Evolutionary conservation across 2,797 vertebrate genomes (phyloP).

Genomic region (Thaleichthys pacificus): DNA sequence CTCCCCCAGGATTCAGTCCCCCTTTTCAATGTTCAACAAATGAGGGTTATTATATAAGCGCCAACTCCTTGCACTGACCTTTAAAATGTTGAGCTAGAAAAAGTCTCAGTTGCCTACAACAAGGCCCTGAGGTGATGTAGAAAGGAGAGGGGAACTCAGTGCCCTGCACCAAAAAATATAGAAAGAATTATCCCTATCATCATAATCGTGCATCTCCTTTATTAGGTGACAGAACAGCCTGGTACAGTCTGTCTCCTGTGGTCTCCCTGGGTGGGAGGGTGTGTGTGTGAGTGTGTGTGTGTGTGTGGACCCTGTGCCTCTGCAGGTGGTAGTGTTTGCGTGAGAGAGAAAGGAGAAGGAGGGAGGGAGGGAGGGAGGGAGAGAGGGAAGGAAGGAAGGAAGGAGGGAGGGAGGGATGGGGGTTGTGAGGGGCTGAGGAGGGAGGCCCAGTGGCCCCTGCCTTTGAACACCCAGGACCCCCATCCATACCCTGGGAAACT

Average conservation of each 20-base stretch:
- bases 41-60: too few relatives aligned
- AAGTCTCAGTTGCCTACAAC: not conserved
- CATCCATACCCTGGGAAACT: too few relatives aligned
- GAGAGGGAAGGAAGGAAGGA: too few relatives aligned
- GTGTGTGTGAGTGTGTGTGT: constrained; percentile 1
- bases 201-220: constrained; percentile 1
- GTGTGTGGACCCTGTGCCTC: constrained; percentile 10
- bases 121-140: not conserved
- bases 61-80: not conserved
- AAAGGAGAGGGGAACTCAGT: not conserved
- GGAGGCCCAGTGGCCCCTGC: not conserved
- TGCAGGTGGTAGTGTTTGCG: constrained; percentile 10
- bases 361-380: not conserved
- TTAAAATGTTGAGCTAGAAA: not conserved
- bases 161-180: not conserved
- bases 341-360: not conserved
- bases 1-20: too few relatives aligned
- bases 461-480: too few relatives aligned
- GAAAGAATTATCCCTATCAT: not conserved
- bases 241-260: not conserved
- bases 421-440: not conserved
- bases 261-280: not conserved
- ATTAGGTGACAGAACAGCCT: constrained; percentile 1
- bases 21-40: too few relatives aligned
- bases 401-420: not conserved